A percentile compares a stretch with the other conserved stretches of the same genome.
These are phyloP conservation scores for Limanda limanda DNA, from an alignment of 2,113 vertebrate species.

Conservation along the genomic window DNA sequence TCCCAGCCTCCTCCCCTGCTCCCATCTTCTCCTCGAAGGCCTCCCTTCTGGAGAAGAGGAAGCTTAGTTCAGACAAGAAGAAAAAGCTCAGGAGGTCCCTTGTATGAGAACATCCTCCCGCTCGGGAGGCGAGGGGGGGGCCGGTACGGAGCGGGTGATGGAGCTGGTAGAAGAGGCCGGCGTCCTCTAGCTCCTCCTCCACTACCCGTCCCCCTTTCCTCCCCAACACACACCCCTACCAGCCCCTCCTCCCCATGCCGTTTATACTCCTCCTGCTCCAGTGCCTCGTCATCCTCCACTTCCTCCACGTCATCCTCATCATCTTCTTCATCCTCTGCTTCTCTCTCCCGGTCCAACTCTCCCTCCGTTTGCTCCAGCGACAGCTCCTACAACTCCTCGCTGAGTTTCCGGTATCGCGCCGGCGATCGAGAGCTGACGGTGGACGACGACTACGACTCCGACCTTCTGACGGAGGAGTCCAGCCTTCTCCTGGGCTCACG, in stretches of 20 bases:
- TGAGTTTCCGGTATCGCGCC: slow-evolving; percentile 81
- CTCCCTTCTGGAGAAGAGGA: slow-evolving; percentile 81
- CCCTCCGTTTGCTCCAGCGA: slow-evolving; percentile 76
- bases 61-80: slow-evolving; percentile 78
- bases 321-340: slow-evolving; percentile 79
- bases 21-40: slow-evolving; percentile 75
- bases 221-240: slow-evolving; percentile 81
- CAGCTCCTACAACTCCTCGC: slow-evolving; percentile 80
- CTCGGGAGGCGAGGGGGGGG: slow-evolving; percentile 84
- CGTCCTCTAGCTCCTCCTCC: slow-evolving; percentile 80
- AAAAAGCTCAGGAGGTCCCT: slow-evolving; percentile 78
- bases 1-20: slow-evolving; percentile 72
- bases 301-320: slow-evolving; percentile 79
- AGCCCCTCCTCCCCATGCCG: slow-evolving; percentile 80
- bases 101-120: slow-evolving; percentile 84
- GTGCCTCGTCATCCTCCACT: slow-evolving; percentile 80
- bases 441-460: slow-evolving; percentile 79
- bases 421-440: slow-evolving; percentile 65
- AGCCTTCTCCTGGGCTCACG: slow-evolving; percentile 80
- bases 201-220: slow-evolving; percentile 79
- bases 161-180: slow-evolving; percentile 73
- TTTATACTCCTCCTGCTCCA: slow-evolving; percentile 80
- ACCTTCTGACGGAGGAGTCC: slow-evolving; percentile 83
- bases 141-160: slow-evolving; percentile 76
- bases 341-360: slow-evolving; percentile 80